Conservation (phyloP, 2,113 vertebrate genomes). For the Pyrgilauda ruficollis region DNA sequence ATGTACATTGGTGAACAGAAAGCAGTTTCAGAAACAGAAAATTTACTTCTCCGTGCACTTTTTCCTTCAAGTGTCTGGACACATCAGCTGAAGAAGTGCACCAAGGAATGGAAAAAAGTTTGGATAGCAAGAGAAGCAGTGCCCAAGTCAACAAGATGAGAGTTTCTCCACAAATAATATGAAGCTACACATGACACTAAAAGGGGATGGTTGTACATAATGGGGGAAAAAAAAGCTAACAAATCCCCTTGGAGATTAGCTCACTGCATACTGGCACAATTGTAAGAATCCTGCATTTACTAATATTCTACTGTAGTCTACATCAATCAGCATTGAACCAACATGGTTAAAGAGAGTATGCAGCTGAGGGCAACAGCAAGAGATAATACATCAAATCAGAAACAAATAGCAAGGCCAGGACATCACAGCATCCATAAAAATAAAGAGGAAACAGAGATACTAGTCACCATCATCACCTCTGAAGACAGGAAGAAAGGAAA, state of each 20-base stretch:
- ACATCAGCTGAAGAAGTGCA: not conserved
- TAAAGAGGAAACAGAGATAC: not conserved
- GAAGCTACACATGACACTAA: not conserved
- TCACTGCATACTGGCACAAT: not conserved
- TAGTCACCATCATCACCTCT: not conserved
- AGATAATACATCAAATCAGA: not conserved
- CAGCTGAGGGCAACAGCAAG: not conserved
- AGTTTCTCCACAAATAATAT: not conserved
- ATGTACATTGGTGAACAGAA: not conserved
- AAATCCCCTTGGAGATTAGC: not conserved
- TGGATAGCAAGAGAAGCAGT: not conserved
- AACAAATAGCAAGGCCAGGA: not conserved
- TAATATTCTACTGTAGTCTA: not conserved
- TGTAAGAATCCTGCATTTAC: not conserved
- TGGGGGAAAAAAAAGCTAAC: not conserved
- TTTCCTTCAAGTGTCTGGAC: not conserved
- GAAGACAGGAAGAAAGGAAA: not conserved
- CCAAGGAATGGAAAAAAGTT: not conserved
- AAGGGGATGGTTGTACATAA: not conserved
- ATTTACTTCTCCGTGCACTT: not conserved
- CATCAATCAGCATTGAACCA: not conserved
- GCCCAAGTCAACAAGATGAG: not conserved
- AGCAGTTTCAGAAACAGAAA: not conserved
- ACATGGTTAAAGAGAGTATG: accelerated
- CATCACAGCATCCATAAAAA: not conserved